Conservation (phyloP, 2,888 invertebrate genomes). For the Spatulosminthurus flaviceps region DNA sequence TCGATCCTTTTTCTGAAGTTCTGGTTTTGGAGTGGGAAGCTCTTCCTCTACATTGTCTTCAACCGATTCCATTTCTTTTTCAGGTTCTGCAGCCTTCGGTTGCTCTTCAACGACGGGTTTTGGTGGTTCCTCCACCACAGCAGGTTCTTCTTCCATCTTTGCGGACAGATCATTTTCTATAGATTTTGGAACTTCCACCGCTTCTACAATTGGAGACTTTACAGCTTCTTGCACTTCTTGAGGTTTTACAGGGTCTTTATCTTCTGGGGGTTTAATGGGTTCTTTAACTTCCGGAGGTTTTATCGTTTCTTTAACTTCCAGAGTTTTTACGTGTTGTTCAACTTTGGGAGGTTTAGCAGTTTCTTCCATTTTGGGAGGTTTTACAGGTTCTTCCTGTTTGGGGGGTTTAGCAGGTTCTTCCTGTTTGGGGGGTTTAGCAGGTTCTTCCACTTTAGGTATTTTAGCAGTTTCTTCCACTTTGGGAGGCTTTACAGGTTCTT, state of each 20-base stretch:
- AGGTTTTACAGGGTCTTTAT: conserved; percentile 41
- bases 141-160: too few relatives aligned
- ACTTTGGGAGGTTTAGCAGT: neutral
- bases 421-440: neutral
- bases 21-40: neutral
- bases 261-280: neutral
- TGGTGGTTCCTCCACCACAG: neutral
- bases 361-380: neutral
- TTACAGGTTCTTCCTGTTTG: neutral
- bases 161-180: too few relatives aligned
- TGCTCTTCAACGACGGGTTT: conserved; percentile 14
- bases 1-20: neutral
- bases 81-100: neutral
- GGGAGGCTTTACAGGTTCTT: neutral
- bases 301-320: too few relatives aligned
- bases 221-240: conserved; percentile 51
- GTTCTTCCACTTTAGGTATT: neutral
- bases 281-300: too few relatives aligned
- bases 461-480: conserved; percentile 28
- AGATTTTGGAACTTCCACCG: neutral
- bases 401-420: neutral
- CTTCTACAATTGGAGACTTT: neutral
- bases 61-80: conserved; percentile 21
- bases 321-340: too few relatives aligned
- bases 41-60: neutral